Evolutionary conservation across 64 coral and sea anemone species (phyloP), one percentile per base, ranked within the genome.

Genomic region (Acropora yongei): DNA sequence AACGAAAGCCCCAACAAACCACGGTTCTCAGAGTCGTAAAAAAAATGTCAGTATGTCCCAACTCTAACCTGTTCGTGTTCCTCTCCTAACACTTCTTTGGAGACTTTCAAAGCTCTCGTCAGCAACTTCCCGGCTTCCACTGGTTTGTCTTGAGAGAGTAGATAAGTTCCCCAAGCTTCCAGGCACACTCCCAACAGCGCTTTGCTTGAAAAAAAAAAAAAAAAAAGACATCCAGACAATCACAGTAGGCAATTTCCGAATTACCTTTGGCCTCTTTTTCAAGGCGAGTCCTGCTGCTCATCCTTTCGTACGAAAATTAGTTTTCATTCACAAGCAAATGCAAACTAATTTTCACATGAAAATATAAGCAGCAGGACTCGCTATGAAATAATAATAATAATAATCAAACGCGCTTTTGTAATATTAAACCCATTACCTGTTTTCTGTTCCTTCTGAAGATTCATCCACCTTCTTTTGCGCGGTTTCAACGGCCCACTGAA

Each of bases 111-210:
- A 9, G 89, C 89, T 9, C 43, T 82, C 40, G 79, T 30, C 49
- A 91, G 71, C 71, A 82, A n/a, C 16, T 44, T 40, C 39, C 80
- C 80, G n/a, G 89, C 89, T 48, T 91, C 58, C 41, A 67, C 80
- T 39, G 89, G 68, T 18, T 86, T 58, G 42, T 83, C 90, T 57
- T 86, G 90, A 20, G 90, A 63, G 19, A 92, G 80, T 1, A 83
- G 73, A 60, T 84, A 92, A 1, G 80, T 92, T 1, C 90, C 90
- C 67, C 80, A 83, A 6, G 72, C 90, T 20, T 92, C 90, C 43
- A 92, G 72, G 58, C 90, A 92, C 43, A 92, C 49, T 1, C 90
- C 90, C 46, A 92, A 48, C 58, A 92, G 82, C 17, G 90, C 90
- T 44, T 92, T 92, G 57, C 90, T 92, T 30, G 30, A 68, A 55